Evolutionary conservation across 1,140 invertebrate species (phyloP).

Genomic region (Drosophila prosaltans): DNA sequence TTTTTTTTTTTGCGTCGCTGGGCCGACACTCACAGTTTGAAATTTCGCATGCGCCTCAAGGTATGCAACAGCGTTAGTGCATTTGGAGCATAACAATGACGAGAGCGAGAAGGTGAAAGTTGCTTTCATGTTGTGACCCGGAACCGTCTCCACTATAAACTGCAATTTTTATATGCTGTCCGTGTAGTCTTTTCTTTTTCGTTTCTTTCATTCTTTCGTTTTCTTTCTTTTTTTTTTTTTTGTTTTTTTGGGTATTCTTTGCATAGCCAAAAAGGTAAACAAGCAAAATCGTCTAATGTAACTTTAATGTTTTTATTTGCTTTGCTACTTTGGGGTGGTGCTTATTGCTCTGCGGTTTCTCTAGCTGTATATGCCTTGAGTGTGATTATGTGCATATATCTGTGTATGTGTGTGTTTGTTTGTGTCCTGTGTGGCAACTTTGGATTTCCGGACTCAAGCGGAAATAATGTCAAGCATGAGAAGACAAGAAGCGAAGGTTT

Average conservation of each 20-base stretch:
- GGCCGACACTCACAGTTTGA: not conserved
- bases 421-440: constrained; percentile 53
- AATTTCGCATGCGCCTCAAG: constrained; percentile 19
- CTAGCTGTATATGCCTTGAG: constrained; percentile 21
- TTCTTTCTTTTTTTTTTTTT: not conserved
- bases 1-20: not conserved
- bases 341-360: constrained; percentile 51
- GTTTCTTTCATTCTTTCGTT: not conserved
- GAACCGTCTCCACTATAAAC: constrained; percentile 32
- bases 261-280: constrained; percentile 52
- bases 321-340: constrained; percentile 52
- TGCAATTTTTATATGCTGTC: constrained; percentile 48
- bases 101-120: constrained; percentile 29
- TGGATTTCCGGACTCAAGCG: constrained; percentile 59
- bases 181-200: constrained; percentile 4
- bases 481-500: constrained; percentile 36
- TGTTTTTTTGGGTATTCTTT: constrained; percentile 29
- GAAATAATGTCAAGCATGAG: constrained; percentile 67
- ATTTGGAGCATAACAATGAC: constrained; percentile 58
- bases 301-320: constrained; percentile 70
- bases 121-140: constrained; percentile 24
- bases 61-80: constrained; percentile 63
- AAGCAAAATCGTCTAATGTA: constrained; percentile 53
- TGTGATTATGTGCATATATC: constrained; percentile 15
- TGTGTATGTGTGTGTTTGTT: constrained; percentile 28